Base-by-base conservation (phyloP, 2,797 vertebrate genomes). In the Cercopithecus diana region DNA sequence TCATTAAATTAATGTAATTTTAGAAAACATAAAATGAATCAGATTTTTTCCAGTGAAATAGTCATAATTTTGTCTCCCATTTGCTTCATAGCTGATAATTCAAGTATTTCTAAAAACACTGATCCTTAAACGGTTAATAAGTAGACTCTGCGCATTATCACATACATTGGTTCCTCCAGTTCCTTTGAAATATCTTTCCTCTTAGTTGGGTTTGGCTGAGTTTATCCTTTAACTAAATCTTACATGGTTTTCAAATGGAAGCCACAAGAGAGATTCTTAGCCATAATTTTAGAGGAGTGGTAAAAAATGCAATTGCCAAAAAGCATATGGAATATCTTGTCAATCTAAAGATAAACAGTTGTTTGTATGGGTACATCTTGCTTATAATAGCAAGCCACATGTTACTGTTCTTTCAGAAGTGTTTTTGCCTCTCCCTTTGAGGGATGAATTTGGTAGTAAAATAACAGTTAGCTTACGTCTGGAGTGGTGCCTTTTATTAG, bases 171-270 rank as follows among this genome's bases (percentile, higher is more conserved):
- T 96, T 93, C 36, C 30, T 85, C 26, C 57, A 76, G 10, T 86
- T 94, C 61, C 67, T 81, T 95, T 43, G 95, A 58, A 96, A 93
- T 82, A 92, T 48, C 48, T 93, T 75, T 52, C 94, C n/a, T 89
- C 22, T 57, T 94, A 50, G 8, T 91, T 96, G 50, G 22, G 36
- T 89, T 95, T 97, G 57, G 24, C 52, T 77, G 50, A 83, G n/a
- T 80, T 90, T 96, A 43, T 95, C 83, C 61, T 95, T 97, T 89
- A 96, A 92, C 88, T 87, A 93, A 81, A 80, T 93, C 30, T 94
- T 96, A 95, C 67, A 33, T 90, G 28, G 4, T 86, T 97, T 97
- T 93, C 97, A 97, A 79, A 97, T 97, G 90, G 88, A 88, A 94
- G 85, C 45, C 67, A 96, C 50, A 83, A 92, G 41, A 90, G 24